Evolutionary conservation across 37 sponge, comb jelly and placozoan species (phyloP), one percentile per base, ranked within the genome.

Genomic region (Geodia barretti): DNA sequence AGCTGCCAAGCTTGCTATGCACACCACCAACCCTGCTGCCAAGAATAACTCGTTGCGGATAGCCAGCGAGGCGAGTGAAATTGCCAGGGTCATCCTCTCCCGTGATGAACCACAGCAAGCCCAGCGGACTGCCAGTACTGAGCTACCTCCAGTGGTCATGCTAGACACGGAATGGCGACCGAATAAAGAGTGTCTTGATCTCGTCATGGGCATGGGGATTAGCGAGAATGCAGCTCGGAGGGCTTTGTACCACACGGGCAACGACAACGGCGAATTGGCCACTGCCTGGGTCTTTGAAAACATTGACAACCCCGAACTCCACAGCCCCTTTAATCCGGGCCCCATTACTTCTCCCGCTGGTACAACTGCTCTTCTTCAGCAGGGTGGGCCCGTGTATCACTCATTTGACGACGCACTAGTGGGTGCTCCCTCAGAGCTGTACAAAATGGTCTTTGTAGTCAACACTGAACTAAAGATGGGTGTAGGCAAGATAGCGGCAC

Each of bases 391-490:
- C 3, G 77, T 77, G n/a, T 83, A 74, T 31, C 75, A 73, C 38
- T 73, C 86, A 0, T 73, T 73, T 37, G 88, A 87, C 29, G 64
- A 38, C 11, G 41, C 33, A 19, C 30, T 14, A 28, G 20, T 35
- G 14, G 14, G 5, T 1, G n/a, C 14, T 11, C 41, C 71, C 54
- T 34, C 68, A 35, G 63, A 58, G 2, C 0, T 68, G 36, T 87
- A 70, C 36, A 90, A 90, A 29, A 94, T 94, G 95, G 77, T 81
- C n/a, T 88, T 94, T 64, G 88, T 94, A 8, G 95, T 94, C 24
- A 94, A 94, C 72, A 71, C 37, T 25, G 82, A 84, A 54, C 83
- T 90, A 11, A 84, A 79, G 42, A 94, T 94, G 95, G 83, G 91
- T 0, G 67, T 82, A 17, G 95, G 95, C 1, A 94, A 94, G 77